Conservation (phyloP, 2,797 vertebrate species). For the Onychomys arenicola region DNA sequence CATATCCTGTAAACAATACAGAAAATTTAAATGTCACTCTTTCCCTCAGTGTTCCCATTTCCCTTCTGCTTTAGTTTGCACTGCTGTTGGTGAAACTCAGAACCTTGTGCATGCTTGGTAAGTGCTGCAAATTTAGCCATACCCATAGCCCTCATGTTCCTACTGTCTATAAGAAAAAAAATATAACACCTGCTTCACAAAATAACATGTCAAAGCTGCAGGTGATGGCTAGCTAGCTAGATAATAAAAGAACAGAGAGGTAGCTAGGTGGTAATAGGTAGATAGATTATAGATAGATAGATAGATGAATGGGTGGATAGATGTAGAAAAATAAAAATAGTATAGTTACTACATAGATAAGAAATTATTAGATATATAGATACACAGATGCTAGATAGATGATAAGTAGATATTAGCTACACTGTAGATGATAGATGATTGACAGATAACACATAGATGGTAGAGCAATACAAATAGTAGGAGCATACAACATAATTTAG, state of each 20-base stretch:
- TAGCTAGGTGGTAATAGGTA: background rate
- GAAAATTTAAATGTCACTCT: background rate
- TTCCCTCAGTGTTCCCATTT: background rate
- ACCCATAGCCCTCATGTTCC: background rate
- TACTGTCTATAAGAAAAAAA: background rate
- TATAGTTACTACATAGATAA: background rate
- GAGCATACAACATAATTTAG: background rate
- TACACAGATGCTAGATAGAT: background rate
- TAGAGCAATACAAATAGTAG: too few species aligned
- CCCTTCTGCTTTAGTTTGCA: background rate
- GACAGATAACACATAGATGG: background rate
- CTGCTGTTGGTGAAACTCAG: background rate
- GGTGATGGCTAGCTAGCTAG: too few species aligned
- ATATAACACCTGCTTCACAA: background rate
- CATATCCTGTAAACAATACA: background rate
- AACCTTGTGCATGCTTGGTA: background rate
- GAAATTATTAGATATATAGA: background rate
- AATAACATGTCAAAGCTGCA: background rate
- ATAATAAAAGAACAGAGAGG: too few species aligned
- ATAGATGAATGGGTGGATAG: too few species aligned
- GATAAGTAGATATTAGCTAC: background rate
- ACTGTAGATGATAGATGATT: background rate
- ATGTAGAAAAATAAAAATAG: background rate
- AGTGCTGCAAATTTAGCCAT: background rate
- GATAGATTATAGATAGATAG: background rate